These are phyloP conservation scores for Dexiosoma caninum DNA, from an alignment of 2,888 invertebrate genomes.

Conservation along the genomic window DNA sequence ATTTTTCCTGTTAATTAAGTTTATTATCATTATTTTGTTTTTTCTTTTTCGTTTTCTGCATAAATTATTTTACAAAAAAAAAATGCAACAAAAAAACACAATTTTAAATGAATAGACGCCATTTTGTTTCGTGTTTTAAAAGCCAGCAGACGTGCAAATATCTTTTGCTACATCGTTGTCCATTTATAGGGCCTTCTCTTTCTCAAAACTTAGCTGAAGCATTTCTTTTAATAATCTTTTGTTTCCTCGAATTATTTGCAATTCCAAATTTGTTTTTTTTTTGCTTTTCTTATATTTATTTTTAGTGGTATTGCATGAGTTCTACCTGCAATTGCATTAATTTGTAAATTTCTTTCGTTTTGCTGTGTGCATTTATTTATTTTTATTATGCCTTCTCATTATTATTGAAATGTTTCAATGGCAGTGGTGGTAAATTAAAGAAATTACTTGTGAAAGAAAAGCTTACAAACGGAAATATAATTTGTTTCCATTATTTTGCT, in stretches of 20 bases:
- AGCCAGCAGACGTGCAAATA: conserved; percentile 4
- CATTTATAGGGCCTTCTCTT: conserved; percentile 68
- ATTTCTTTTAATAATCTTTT: conserved; percentile 27
- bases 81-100: conserved; percentile 20
- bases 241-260: conserved; percentile 43
- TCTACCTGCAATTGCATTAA: conserved; percentile 66
- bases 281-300: neutral
- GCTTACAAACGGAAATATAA: conserved; percentile 40
- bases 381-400: conserved; percentile 50
- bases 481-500: conserved; percentile 20
- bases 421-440: conserved; percentile 48
- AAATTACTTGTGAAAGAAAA: conserved; percentile 43
- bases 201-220: conserved; percentile 69
- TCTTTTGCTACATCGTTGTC: neutral
- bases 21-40: conserved; percentile 64
- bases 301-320: conserved; percentile 45
- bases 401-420: conserved; percentile 71
- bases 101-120: conserved; percentile 47
- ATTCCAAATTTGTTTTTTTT: conserved; percentile 12
- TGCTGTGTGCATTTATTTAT: conserved; percentile 31
- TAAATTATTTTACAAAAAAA: conserved; percentile 53
- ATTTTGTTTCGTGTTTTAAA: conserved; percentile 53
- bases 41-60: conserved; percentile 41
- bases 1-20: conserved; percentile 69
- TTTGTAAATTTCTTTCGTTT: conserved; percentile 56